Percentiles rank a stretch among this genome's conserved stretches.
phyloP scores from a whole-genome alignment of 1,140 invertebrate species.

The Asbolus verrucosus region DNA sequence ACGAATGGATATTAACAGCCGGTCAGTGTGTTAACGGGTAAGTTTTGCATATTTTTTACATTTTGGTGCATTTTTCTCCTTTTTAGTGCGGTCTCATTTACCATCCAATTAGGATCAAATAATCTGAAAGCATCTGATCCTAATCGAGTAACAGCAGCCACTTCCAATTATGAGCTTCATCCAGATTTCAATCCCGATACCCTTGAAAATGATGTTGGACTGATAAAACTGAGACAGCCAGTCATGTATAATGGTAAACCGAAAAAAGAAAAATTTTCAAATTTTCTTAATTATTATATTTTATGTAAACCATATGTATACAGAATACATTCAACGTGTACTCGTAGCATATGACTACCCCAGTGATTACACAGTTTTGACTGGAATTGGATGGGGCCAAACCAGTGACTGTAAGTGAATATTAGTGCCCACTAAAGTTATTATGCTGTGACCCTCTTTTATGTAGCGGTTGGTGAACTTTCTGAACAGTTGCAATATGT shows the following conservation, averaged over 20 bases:
- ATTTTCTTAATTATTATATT: neutral
- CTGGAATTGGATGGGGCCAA: slow-evolving; percentile 28
- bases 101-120: slow-evolving; percentile 6
- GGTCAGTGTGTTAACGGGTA: slow-evolving; percentile 43
- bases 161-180: slow-evolving; percentile 3
- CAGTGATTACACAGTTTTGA: neutral
- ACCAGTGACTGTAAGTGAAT: slow-evolving; percentile 32
- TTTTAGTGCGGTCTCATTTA: slow-evolving; percentile 21
- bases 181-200: slow-evolving; percentile 6
- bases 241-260: neutral
- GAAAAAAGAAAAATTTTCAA: neutral
- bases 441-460: too few species aligned
- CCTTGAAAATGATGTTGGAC: slow-evolving; percentile 18
- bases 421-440: too few species aligned
- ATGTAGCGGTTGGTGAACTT: neutral
- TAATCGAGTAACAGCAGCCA: neutral
- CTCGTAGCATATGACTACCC: neutral
- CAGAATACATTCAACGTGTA: neutral
- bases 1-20: slow-evolving; percentile 49
- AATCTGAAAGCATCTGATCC: neutral
- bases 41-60: neutral
- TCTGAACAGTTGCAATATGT: slow-evolving; percentile 8
- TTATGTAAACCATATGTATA: neutral
- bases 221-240: slow-evolving; percentile 9
- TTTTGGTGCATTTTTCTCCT: neutral